phyloP scores from a whole-genome alignment of 2,888 invertebrate genomes.

The Myathropa florea region DNA sequence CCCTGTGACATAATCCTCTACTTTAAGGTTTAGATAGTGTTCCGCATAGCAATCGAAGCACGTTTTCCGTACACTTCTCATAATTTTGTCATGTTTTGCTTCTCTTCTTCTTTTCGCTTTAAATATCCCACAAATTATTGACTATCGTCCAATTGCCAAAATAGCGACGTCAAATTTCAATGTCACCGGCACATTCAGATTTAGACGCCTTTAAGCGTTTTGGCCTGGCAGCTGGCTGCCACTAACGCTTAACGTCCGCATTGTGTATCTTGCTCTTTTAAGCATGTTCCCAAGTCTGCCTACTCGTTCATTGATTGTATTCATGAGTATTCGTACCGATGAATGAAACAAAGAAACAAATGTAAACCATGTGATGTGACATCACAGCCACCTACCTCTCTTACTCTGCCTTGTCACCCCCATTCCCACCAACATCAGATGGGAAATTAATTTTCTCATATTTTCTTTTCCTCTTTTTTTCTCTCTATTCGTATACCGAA shows the following conservation, averaged over 20 bases:
- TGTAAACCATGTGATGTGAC: conserved; percentile 19
- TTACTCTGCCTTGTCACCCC: background rate
- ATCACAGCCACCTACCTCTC: background rate
- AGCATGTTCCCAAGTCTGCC: background rate
- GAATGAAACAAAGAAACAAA: conserved; percentile 38
- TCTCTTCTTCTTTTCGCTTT: background rate
- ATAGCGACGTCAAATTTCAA: conserved; percentile 45
- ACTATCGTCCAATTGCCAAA: background rate
- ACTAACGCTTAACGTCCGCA: conserved; percentile 8
- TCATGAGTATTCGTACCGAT: conserved; percentile 14
- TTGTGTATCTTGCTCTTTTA: conserved; percentile 9
- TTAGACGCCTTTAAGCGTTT: conserved; percentile 10
- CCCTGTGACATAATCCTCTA: background rate
- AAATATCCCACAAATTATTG: conserved; percentile 1
- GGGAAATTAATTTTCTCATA: conserved; percentile 11
- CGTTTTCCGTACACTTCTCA: background rate
- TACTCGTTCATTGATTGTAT: conserved; percentile 29
- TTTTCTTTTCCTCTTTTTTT: background rate
- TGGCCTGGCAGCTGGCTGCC: background rate
- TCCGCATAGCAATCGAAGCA: background rate
- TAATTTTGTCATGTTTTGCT: background rate
- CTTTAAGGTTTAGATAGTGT: background rate
- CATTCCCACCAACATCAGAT: background rate
- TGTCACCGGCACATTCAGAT: conserved; percentile 57
- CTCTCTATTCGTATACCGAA: background rate